Conservation (phyloP, 2,797 vertebrate species). For the Sebastes wilsoni region DNA sequence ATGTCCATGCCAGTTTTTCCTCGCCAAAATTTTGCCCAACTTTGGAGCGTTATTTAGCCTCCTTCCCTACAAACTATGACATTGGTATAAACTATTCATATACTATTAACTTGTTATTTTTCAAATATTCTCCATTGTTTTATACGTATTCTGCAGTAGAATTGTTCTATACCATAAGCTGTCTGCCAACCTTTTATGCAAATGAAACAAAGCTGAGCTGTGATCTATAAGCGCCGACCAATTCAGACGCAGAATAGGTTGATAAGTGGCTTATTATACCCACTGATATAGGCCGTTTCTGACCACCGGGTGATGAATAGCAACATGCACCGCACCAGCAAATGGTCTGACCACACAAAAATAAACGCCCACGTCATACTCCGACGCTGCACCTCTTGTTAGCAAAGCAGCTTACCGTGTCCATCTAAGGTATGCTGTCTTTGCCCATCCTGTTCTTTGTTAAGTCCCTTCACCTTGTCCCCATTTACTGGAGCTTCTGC, state of each 20-base stretch:
- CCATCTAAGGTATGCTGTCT: constrained; percentile 30
- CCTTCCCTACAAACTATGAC: too few relatives aligned
- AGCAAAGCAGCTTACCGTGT: constrained; percentile 3
- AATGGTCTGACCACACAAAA: constrained; percentile 50
- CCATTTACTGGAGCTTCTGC: constrained; percentile 1
- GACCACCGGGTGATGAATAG: constrained; percentile 40
- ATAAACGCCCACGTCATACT: constrained; percentile 42
- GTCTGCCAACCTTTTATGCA: background rate
- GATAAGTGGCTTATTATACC: constrained; percentile 49
- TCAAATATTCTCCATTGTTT: background rate
- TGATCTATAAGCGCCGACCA: background rate
- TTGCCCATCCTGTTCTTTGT: constrained; percentile 20
- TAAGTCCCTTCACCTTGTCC: constrained; percentile 21
- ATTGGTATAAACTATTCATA: background rate
- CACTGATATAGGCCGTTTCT: constrained; percentile 13
- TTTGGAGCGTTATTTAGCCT: too few relatives aligned
- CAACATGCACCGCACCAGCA: constrained; percentile 35
- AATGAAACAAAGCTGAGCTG: background rate
- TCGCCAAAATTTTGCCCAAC: too few relatives aligned
- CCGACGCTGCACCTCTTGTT: constrained; percentile 47
- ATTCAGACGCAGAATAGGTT: constrained; percentile 20
- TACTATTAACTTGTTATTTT: background rate
- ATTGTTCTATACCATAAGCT: background rate
- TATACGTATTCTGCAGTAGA: background rate
- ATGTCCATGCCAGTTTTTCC: too few relatives aligned